Conservation (phyloP, 2,888 invertebrate genomes). For the Adineta ricciae region DNA sequence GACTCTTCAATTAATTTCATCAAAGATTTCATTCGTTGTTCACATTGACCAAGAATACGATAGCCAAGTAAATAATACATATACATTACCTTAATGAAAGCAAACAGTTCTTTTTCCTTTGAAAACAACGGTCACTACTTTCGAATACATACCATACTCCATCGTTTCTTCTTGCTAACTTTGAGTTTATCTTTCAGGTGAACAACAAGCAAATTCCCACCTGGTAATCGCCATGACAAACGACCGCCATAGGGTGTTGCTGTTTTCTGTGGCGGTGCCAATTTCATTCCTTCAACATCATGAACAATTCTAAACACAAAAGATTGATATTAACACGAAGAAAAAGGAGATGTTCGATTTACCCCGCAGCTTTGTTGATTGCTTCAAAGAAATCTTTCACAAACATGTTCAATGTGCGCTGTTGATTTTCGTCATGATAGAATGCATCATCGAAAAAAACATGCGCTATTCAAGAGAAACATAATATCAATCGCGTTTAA, state of each 20-base stretch:
- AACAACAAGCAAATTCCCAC: constrained; percentile 89
- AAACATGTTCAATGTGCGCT: constrained; percentile 41
- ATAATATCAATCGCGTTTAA: neutral
- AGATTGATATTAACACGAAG: neutral
- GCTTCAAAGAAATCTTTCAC: constrained; percentile 42
- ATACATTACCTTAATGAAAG: constrained; percentile 23
- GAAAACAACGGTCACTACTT: neutral
- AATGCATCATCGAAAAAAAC: constrained; percentile 79
- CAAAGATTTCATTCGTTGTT: constrained; percentile 30
- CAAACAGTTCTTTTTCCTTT: neutral
- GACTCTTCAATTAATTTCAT: constrained; percentile 32
- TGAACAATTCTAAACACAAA: constrained; percentile 44
- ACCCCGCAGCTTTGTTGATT: constrained; percentile 43
- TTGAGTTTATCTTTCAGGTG: constrained; percentile 93
- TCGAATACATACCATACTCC: constrained; percentile 53
- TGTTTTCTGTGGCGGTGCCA: constrained; percentile 79
- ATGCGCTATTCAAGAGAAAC: constrained; percentile 48
- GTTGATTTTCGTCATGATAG: constrained; percentile 52
- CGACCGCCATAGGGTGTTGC: constrained; percentile 95
- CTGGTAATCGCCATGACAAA: constrained; percentile 84
- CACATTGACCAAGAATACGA: constrained; percentile 34
- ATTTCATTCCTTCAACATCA: constrained; percentile 79
- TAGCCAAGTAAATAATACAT: constrained; percentile 34
- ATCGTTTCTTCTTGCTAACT: constrained; percentile 91
- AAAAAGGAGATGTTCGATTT: neutral